These are phyloP conservation scores for Triplophysa siluroides DNA, from an alignment of 2,113 vertebrate species.

Conservation along the genomic window DNA sequence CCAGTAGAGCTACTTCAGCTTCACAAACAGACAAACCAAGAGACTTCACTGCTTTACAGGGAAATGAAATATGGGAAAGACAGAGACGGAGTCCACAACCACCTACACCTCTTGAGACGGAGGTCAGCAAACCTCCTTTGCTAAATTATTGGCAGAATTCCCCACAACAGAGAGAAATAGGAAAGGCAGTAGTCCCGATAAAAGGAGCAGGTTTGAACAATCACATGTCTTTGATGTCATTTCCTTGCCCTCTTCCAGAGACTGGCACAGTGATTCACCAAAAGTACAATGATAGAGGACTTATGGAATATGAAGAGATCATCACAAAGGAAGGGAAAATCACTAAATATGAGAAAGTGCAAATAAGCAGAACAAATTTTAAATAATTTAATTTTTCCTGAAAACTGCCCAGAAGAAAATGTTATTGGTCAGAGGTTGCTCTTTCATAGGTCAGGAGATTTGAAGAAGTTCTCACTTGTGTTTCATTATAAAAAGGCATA, in stretches of 20 bases:
- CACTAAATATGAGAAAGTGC: constrained; percentile 64
- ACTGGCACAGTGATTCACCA: constrained; percentile 43
- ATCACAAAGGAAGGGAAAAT: constrained; percentile 65
- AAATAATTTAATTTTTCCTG: not conserved
- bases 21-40: not conserved
- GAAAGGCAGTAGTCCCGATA: not conserved
- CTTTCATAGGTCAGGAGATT: too few relatives aligned
- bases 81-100: not conserved
- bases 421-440: too few relatives aligned
- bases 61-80: not conserved
- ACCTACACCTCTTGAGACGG: not conserved
- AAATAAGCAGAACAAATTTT: constrained; percentile 46
- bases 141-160: not conserved
- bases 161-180: not conserved
- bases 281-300: constrained; percentile 54
- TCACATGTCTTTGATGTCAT: constrained; percentile 14
- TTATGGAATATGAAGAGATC: constrained; percentile 66
- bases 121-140: not conserved
- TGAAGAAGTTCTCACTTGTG: too few relatives aligned
- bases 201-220: not conserved
- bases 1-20: constrained; percentile 51
- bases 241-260: constrained; percentile 41
- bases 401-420: too few relatives aligned
- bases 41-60: not conserved
- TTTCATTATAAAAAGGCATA: too few relatives aligned